Base-by-base conservation (phyloP, 1,140 invertebrate species). In the Zaprionus ornatus region DNA sequence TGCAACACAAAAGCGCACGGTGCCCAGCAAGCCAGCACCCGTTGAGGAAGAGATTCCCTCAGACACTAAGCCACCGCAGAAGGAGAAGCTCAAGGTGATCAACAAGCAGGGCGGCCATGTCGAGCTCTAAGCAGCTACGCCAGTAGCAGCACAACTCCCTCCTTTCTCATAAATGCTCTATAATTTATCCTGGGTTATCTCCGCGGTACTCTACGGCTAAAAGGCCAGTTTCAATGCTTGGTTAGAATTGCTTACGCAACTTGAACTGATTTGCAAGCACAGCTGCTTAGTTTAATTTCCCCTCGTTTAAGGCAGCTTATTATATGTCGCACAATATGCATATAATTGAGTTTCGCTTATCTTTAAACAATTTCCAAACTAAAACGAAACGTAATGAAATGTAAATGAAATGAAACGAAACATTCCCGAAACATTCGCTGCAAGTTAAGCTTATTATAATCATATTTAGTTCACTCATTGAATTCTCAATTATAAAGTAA, bases 21-120 rank as follows among this genome's bases (percentile, higher is more conserved):
- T 91, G 45, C 87, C 91, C 13, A 77, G 79, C 0, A 90, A 93
- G 60, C 90, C 92, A 48, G 94, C 94, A 57, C 94, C 94, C 4
- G 92, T 95, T 3, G 87, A 92, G 67, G 94, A 95, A 81, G 88
- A 93, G 19, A 94, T 94, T 52, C 92, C 93, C 5, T 92, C 92
- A 2, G 94, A 94, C 65, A 94, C 93, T n/a, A 78, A 81, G 40
- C 94, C 93, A 35, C 94, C 94, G 3, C 92, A 90, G 63, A 93
- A 93, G 54, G 94, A 94, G 75, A 94, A 92, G 65, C 90, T 95
- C 29, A 95, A 94, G 90, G 94, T 95, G 6, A 95, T 95, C 55
- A 94, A 93, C 72, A 94, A 94, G 74, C 93, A 92, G 73, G 94
- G 94, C 52, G 75, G 63, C 17, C 91, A 92, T 21, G 82, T 91